These are phyloP conservation scores for Polyploca ridens DNA, from an alignment of 2,888 invertebrate species.

Conservation along the genomic window DNA sequence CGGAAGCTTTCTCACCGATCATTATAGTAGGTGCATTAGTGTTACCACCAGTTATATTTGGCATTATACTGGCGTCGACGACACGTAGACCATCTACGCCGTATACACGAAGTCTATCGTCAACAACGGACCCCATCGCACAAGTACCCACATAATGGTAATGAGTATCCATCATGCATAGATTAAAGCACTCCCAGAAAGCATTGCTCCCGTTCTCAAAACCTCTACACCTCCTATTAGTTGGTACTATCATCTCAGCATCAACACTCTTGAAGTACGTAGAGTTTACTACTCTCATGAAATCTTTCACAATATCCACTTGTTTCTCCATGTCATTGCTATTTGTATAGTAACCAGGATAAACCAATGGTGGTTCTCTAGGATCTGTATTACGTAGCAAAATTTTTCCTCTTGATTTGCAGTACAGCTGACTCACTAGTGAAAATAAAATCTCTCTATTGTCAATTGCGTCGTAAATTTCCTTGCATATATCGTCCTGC, in stretches of 20 bases:
- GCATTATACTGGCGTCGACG: constrained; percentile 91
- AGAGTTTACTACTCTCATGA: constrained; percentile 41
- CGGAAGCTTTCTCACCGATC: constrained; percentile 92
- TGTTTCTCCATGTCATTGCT: constrained; percentile 42
- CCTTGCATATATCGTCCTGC: constrained; percentile 18
- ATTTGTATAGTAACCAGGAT: constrained; percentile 35
- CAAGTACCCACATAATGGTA: constrained; percentile 31
- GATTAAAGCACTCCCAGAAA: constrained; percentile 40
- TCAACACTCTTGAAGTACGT: constrained; percentile 42
- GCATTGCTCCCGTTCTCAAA: constrained; percentile 24
- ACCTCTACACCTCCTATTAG: constrained; percentile 13
- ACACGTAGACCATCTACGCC: constrained; percentile 87
- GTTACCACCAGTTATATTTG: constrained; percentile 89
- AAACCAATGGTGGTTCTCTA: constrained; percentile 38
- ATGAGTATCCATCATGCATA: constrained; percentile 17
- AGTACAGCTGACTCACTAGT: constrained; percentile 33
- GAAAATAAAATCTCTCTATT: constrained; percentile 18
- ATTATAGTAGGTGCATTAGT: constrained; percentile 91
- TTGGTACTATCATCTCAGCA: constrained; percentile 36
- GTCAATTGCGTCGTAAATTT: constrained; percentile 5
- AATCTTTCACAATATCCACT: constrained; percentile 41
- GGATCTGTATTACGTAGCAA: constrained; percentile 40
- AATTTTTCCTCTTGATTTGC: constrained; percentile 45
- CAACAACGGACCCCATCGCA: constrained; percentile 35
- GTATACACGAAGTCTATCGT: constrained; percentile 85